Evolutionary conservation across 2,113 vertebrate genomes (phyloP), one percentile per base, ranked within the genome.

Genomic region (Leptobrachium leishanense): DNA sequence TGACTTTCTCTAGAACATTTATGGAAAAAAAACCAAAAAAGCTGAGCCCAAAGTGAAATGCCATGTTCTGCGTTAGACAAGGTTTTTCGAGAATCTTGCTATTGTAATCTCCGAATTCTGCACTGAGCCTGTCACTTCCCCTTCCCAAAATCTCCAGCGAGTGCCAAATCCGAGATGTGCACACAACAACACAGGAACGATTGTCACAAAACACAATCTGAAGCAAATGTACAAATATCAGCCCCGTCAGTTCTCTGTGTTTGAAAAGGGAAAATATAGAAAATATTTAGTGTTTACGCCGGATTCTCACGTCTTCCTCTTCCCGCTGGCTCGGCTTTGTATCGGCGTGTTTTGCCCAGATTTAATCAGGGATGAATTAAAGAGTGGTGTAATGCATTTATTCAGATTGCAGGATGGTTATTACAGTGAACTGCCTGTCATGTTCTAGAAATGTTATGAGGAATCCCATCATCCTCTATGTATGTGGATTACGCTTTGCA

Each of bases 171-270:
- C 11, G 31, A 75, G 62, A 12, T 20, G 2, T 39, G 62, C 6
- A 46, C 43, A 40, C 42, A 20, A 43, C 72, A 31, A 13, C 41
- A 63, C 42, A 65, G 15, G 43, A 59, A 64, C 13, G 20, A 13
- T 11, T 13, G 10, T 9, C 15, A 12, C 43, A 2, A 39, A 40
- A 44, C 2, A 8, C 59, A 46, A 31, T 65, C n/a, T 43, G n/a
- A 59, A 59, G 11, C 11, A 59, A 59, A 1, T 59, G 55, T 59
- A 50, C 73, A 65, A 75, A 63, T 44, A 74, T 40, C 44, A 65
- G 43, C 43, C 46, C 59, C 40, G 59, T 65, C 72, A 63, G 55
- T 20, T 15, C 39, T 62, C 15, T 2, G 7, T 46, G 42, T 5
- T 5, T 8, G 9, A 40, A 57, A 72, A 55, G 39, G n/a, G 15